Evolutionary conservation across 2,113 vertebrate species (phyloP).

Genomic region (Nyctibius bracteatus): DNA sequence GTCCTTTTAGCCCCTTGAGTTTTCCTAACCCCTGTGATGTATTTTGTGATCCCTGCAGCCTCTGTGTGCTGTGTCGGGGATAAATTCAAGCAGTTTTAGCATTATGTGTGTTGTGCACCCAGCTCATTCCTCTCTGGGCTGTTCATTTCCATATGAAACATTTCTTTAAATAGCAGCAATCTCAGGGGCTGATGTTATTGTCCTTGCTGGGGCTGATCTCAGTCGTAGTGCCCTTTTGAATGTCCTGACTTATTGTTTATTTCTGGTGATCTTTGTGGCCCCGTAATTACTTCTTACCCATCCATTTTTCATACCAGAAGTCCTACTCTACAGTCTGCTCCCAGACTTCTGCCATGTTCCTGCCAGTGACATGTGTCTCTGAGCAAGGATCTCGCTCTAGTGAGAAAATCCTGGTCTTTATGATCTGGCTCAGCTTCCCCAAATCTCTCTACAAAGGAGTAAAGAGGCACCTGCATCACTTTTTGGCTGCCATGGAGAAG

Average conservation of each 20-base stretch:
- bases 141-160: constrained; percentile 43
- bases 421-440: background rate
- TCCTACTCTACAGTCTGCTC: background rate
- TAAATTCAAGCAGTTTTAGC: background rate
- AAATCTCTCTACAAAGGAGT: background rate
- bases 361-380: background rate
- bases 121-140: background rate
- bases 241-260: background rate
- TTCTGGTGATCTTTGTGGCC: background rate
- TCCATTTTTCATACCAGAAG: background rate
- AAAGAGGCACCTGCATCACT: background rate
- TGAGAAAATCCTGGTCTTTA: background rate
- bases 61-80: background rate
- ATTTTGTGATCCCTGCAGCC: background rate
- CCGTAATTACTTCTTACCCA: background rate
- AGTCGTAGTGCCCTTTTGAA: background rate
- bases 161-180: constrained; percentile 29
- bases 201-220: constrained; percentile 6
- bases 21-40: background rate
- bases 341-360: background rate
- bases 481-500: background rate
- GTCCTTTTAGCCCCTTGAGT: background rate
- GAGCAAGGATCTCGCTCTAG: background rate
- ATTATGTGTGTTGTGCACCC: background rate
- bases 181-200: constrained; percentile 21